A percentile compares a stretch with the other conserved stretches of the same genome.
Conservation (phyloP, 2,888 invertebrate genomes). For the Mactromeris polynyma region DNA sequence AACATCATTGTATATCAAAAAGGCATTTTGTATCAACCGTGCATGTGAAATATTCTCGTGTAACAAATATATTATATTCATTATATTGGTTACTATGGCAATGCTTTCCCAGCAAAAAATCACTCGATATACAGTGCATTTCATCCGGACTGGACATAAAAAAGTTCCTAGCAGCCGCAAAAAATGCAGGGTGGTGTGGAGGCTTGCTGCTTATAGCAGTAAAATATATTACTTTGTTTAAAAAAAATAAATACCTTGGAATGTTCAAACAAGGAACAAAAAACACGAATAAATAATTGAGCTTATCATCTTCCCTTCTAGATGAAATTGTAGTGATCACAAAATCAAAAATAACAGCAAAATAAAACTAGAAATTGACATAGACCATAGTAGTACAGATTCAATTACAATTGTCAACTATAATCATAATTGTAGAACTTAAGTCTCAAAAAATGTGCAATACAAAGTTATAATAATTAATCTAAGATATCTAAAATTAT, state of each 20-base stretch:
- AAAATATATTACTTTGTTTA: conserved; percentile 28
- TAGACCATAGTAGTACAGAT: too few relatives aligned
- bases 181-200: background rate
- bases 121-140: too few relatives aligned
- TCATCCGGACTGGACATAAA: background rate
- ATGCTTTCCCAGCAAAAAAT: too few relatives aligned
- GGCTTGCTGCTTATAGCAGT: background rate
- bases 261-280: conserved; percentile 36
- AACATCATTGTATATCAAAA: too few relatives aligned
- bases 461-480: too few relatives aligned
- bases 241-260: conserved; percentile 44
- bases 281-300: conserved; percentile 43
- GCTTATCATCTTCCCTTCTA: conserved; percentile 6
- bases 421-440: too few relatives aligned
- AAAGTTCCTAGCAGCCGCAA: too few relatives aligned
- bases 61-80: too few relatives aligned
- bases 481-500: too few relatives aligned
- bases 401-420: too few relatives aligned
- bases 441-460: too few relatives aligned
- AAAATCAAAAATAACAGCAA: background rate
- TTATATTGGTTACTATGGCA: too few relatives aligned
- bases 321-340: conserved; percentile 6
- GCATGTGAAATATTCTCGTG: background rate
- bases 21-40: background rate
- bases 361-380: background rate